Conservation (phyloP, 2,888 invertebrate genomes). For the Incurvaria masculella region DNA sequence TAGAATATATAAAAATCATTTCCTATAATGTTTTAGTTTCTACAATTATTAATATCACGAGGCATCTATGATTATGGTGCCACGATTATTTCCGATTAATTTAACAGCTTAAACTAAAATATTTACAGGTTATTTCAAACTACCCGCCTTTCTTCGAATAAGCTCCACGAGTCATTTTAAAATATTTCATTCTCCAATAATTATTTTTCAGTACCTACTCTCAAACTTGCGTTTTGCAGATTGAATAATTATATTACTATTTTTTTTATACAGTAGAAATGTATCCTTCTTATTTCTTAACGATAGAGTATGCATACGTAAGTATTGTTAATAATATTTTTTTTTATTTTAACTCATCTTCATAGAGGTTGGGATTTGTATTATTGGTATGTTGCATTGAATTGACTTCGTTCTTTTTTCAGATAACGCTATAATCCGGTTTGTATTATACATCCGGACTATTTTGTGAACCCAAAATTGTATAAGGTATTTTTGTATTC, state of each 20-base stretch:
- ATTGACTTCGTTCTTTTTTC: too few species aligned
- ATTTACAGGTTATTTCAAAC: slow-evolving; percentile 44
- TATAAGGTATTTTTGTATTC: too few species aligned
- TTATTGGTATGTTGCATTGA: too few species aligned
- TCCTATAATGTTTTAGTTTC: slow-evolving; percentile 53
- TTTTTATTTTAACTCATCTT: too few species aligned
- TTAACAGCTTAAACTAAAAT: slow-evolving; percentile 40
- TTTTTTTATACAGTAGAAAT: background rate
- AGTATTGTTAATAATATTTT: too few species aligned
- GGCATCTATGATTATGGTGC: slow-evolving; percentile 45
- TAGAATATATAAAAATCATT: slow-evolving; percentile 55
- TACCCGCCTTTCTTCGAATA: slow-evolving; percentile 43
- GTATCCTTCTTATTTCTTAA: background rate
- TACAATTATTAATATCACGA: slow-evolving; percentile 54
- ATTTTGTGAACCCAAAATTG: too few species aligned
- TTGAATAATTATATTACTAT: background rate
- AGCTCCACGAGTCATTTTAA: background rate
- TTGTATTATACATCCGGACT: too few species aligned
- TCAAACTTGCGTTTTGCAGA: background rate
- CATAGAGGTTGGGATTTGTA: too few species aligned
- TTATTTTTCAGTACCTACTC: background rate
- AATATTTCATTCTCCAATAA: background rate
- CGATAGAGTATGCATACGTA: too few species aligned
- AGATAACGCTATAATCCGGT: too few species aligned
- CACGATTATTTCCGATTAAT: slow-evolving; percentile 33